Conservation (phyloP, 2,797 vertebrate species). For the Aeoliscus strigatus region DNA sequence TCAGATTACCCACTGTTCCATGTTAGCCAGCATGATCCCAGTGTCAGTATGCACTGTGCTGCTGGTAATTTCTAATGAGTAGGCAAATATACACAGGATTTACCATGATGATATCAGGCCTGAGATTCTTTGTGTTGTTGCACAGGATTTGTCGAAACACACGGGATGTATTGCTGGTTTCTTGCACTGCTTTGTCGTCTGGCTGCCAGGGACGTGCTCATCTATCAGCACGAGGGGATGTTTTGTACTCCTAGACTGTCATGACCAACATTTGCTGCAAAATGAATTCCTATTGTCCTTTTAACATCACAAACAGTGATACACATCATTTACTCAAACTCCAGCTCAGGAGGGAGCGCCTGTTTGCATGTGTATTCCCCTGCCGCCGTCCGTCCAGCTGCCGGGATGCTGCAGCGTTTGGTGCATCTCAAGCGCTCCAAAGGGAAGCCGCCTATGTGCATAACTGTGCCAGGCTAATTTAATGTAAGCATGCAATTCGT, state of each 20-base stretch:
- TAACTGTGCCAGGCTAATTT: constrained; percentile 39
- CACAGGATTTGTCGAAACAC: constrained; percentile 12
- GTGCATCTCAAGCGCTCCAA: constrained; percentile 9
- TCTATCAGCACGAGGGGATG: constrained; percentile 7
- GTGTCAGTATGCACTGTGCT: constrained; percentile 30
- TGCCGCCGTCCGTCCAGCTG: constrained; percentile 33
- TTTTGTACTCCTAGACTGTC: constrained; percentile 14
- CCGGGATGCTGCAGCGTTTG: constrained; percentile 3
- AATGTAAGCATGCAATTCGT: constrained; percentile 27
- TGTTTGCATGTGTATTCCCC: constrained; percentile 11
- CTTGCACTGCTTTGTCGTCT: background rate
- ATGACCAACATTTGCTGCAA: constrained; percentile 6
- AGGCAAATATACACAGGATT: constrained; percentile 50
- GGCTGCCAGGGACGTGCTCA: background rate
- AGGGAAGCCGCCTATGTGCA: constrained; percentile 18
- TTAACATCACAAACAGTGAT: constrained; percentile 29
- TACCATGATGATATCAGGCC: no score
- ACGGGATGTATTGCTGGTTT: constrained; percentile 2
- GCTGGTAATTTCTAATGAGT: constrained; percentile 43
- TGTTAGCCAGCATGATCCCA: constrained; percentile 42
- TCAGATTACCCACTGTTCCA: constrained; percentile 44
- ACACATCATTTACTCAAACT: constrained; percentile 25
- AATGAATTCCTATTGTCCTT: constrained; percentile 14
- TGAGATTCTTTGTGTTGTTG: background rate
- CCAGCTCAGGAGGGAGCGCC: constrained; percentile 28